These are phyloP conservation scores for Horisme vitalbata DNA, from an alignment of 2,888 invertebrate genomes.

Conservation along the genomic window DNA sequence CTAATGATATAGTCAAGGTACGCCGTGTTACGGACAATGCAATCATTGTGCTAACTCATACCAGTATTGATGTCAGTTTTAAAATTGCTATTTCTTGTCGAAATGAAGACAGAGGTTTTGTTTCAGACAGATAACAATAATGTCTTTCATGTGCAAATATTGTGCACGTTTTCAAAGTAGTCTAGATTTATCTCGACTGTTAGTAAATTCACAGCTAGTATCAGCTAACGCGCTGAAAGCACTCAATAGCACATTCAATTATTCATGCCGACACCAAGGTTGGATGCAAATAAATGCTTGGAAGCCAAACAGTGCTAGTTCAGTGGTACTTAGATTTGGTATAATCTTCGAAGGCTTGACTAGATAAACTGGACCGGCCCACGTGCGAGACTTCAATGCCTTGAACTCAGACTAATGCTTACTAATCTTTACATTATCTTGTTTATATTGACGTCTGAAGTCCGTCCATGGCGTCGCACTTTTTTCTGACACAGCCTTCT, in stretches of 20 bases:
- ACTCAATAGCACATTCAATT: constrained; percentile 52
- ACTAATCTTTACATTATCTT: constrained; percentile 31
- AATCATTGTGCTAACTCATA: constrained; percentile 24
- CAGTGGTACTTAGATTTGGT: constrained; percentile 27
- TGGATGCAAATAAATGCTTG: constrained; percentile 56
- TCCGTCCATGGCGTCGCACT: constrained; percentile 39
- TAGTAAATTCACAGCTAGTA: constrained; percentile 14
- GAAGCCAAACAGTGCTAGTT: constrained; percentile 24
- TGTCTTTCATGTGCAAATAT: neutral
- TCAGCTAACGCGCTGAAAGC: constrained; percentile 46
- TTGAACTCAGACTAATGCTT: constrained; percentile 36
- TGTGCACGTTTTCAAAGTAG: neutral
- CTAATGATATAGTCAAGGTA: constrained; percentile 25
- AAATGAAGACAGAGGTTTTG: neutral
- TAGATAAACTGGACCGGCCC: constrained; percentile 8
- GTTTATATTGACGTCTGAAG: constrained; percentile 50
- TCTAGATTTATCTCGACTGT: neutral
- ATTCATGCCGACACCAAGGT: constrained; percentile 58
- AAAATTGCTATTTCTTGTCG: neutral
- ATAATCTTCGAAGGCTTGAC: constrained; percentile 30
- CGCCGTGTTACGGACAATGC: constrained; percentile 25
- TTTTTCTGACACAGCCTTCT: neutral
- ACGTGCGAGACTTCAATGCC: constrained; percentile 37
- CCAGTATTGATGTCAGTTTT: constrained; percentile 9
- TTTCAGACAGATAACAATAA: neutral